Conservation (phyloP, 2,888 invertebrate species). For the Drosophila setosimentum region DNA sequence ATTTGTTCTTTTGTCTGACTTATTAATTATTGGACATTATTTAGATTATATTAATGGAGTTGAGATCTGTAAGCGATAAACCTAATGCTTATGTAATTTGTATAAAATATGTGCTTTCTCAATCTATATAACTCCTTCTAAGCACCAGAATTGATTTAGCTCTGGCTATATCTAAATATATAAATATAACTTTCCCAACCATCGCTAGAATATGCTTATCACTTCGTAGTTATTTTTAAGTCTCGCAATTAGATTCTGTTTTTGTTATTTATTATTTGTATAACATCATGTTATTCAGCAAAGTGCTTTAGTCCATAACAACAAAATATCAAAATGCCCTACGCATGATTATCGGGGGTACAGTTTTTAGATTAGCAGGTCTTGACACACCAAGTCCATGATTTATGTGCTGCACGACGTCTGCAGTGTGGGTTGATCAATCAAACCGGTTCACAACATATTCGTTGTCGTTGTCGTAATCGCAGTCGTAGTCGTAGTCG, state of each 20-base stretch:
- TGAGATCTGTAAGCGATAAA: neutral
- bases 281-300: neutral
- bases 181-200: neutral
- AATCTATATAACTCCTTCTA: neutral
- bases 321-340: constrained; percentile 20
- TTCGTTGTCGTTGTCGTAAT: neutral
- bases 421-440: constrained; percentile 44
- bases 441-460: constrained; percentile 42
- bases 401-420: constrained; percentile 54
- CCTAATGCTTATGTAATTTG: neutral
- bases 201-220: neutral
- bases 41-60: neutral
- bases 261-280: neutral
- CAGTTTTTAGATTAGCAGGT: constrained; percentile 62
- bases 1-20: neutral
- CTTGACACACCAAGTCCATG: constrained; percentile 57
- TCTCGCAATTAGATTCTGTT: neutral
- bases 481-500: neutral
- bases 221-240: neutral
- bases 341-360: constrained; percentile 66
- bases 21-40: neutral
- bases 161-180: neutral
- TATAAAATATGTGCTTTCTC: neutral
- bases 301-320: neutral
- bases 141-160: neutral